These are phyloP conservation scores for Ernsta delagoae DNA, from an alignment of 2,888 invertebrate genomes.

Conservation along the genomic window DNA sequence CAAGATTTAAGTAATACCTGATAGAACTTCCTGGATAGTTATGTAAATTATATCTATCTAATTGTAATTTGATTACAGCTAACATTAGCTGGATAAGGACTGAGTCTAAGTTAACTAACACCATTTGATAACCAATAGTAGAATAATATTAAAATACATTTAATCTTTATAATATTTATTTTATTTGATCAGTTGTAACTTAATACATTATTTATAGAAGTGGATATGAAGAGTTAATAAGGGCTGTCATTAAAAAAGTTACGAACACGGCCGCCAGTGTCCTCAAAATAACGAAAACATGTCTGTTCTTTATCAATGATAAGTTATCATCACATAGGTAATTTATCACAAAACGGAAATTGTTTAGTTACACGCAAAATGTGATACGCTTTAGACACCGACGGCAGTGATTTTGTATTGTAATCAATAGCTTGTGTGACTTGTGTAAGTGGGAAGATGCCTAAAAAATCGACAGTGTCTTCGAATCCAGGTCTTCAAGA, in stretches of 20 bases:
- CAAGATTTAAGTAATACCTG: no score
- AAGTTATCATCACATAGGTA: conserved; percentile 33
- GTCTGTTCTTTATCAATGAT: conserved; percentile 38
- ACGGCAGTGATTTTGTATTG: not conserved
- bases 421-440: not conserved
- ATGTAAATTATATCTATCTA: no score
- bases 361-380: conserved; percentile 35
- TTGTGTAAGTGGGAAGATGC: conserved; percentile 39
- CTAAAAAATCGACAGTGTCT: conserved; percentile 29
- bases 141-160: no score
- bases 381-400: conserved; percentile 1
- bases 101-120: no score
- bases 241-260: not conserved
- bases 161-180: no score
- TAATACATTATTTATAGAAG: no score
- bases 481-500: not conserved
- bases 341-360: conserved; percentile 26
- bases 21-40: no score
- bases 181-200: no score
- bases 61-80: no score
- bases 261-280: not conserved
- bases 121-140: no score
- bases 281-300: conserved; percentile 8
- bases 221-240: no score
- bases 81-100: no score